Percentiles rank a stretch among this genome's conserved stretches.
Evolutionary conservation across 2,113 vertebrate species (phyloP).

Genomic region (Brachypteracias leptosomus): DNA sequence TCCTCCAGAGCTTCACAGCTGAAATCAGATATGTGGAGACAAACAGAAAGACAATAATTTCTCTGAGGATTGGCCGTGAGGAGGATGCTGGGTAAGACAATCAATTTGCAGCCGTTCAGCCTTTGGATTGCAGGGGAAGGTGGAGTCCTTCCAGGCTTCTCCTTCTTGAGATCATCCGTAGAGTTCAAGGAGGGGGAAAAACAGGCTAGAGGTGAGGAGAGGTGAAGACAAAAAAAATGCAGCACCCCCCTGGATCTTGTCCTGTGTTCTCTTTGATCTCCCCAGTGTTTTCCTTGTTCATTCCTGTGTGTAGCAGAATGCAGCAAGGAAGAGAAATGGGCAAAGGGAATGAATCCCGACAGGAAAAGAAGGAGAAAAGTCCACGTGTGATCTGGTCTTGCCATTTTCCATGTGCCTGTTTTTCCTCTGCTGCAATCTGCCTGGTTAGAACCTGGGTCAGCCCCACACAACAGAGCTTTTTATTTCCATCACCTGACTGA

Average conservation of each 20-base stretch:
- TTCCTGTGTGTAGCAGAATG: neutral
- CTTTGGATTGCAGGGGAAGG: neutral
- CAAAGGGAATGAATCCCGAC: neutral
- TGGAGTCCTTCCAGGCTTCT: neutral
- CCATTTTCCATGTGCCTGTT: conserved; percentile 21
- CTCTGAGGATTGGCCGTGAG: conserved; percentile 35
- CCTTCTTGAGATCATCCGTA: neutral
- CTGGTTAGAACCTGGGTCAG: conserved; percentile 20
- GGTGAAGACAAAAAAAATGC: neutral
- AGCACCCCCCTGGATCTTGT: neutral
- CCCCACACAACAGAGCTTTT: conserved; percentile 1
- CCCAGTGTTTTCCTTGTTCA: neutral
- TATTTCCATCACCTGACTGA: conserved; percentile 57
- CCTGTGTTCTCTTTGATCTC: neutral
- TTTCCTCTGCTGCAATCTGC: neutral
- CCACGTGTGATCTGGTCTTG: neutral
- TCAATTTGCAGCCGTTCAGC: neutral
- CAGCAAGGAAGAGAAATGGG: neutral
- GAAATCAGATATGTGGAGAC: conserved; percentile 51
- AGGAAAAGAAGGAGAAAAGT: neutral
- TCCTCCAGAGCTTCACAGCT: conserved; percentile 50
- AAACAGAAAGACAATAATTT: conserved; percentile 30
- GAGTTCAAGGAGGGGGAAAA: neutral
- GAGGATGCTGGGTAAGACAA: conserved; percentile 40
- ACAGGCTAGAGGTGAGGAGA: neutral